Evolutionary conservation across 2,888 invertebrate species (phyloP), one percentile per base, ranked within the genome.

Genomic region (Helobdella robusta): DNA sequence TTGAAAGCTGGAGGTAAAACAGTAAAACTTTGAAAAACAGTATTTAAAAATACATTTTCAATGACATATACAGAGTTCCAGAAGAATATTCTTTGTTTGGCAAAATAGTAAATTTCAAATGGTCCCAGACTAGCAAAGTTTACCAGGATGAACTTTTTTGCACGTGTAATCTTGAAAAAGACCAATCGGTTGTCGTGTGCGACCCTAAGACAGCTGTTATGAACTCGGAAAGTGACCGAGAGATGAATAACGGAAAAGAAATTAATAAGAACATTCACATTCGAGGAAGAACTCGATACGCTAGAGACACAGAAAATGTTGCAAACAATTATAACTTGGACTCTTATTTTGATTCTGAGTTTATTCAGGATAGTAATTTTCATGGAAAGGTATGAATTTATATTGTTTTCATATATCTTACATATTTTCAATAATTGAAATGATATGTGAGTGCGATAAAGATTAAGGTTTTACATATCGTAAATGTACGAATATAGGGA

Each of bases 1-100:
- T 68, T 6, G 68, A 72, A 52, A 59, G 64, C 20, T 73, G 73
- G 73, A 72, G 72, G 73, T 73, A 59, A 40, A 54, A n/a, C 18
- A 25, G 5, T 18, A 8, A 18, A 28, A 2, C 23, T 23, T 8
- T 36, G 5, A 8, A 18, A n/a, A 1, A 23, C 5, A 36, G 35
- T 11, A 56, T 3, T 34, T 35, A 52, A 59, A 25, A 15, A n/a
- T 23, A 18, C 6, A 40, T 59, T 40, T 36, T 23, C 15, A 54
- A 46, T 40, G 18, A 23, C 11, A 34, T 8, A 34, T 35, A 4
- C 59, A 70, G 70, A 62, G 70, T 70, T 34, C 20, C 66, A 6
- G 59, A 65, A 18, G 36, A 58, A 28, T 52, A 69, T 30, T 69
- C 70, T 0, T 66, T 70, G 44, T 70, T 70, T 59, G 64, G 62